A percentile compares a stretch with the other conserved stretches of the same genome.
Conservation (phyloP, 2,113 vertebrate species). For the pig (Sus scrofa) region T2T-Sscrofa CM000816.6:96910001-96910500, state of each 20-base stretch:
- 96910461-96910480: constrained; percentile 47
- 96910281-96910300: not conserved
- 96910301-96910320: not conserved
- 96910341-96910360: not conserved
- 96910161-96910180: too few relatives aligned
- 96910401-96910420: not conserved
- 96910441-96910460: not conserved
- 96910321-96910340: not conserved
- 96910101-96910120: too few relatives aligned
- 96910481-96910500: constrained; percentile 45
- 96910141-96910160: too few relatives aligned
- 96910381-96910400: not conserved
- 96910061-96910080: not conserved
- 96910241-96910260: too few relatives aligned
- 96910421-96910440: constrained; percentile 44
- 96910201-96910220: too few relatives aligned
- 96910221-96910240: too few relatives aligned
- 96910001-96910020: not conserved
- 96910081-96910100: not conserved
- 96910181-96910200: too few relatives aligned
- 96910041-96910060: not conserved
- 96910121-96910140: too few relatives aligned
- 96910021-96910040: constrained; percentile 6
- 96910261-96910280: too few relatives aligned
- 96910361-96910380: constrained; percentile 50